Base-by-base conservation (phyloP, 2,888 invertebrate species). In the Microdon myrmicae region DNA sequence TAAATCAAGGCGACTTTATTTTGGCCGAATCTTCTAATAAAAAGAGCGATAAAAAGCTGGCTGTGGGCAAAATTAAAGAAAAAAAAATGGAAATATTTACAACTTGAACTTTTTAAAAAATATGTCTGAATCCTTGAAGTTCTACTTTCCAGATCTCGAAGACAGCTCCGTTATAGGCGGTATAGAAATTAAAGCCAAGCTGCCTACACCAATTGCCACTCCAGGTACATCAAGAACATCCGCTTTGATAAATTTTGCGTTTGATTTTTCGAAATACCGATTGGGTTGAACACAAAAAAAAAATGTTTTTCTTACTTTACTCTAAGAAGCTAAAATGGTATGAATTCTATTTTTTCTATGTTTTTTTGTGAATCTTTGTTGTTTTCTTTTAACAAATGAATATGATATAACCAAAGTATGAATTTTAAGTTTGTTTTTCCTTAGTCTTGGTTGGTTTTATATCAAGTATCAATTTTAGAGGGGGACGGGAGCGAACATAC, bases 31-130 rank as follows among this genome's bases (percentile, higher is more conserved):
- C n/a, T n/a, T n/a, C n/a, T n/a, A n/a, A n/a, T n/a, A n/a, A 45
- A 35, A 34, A 35, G 45, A 45, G 28, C 14, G 34, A 14, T 34
- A 44, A 44, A 44, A 32, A 32, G 44, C 44, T 44, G 44, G n/a
- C n/a, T n/a, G n/a, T n/a, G n/a, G n/a, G n/a, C n/a, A n/a, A n/a
- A n/a, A n/a, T n/a, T n/a, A n/a, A n/a, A n/a, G n/a, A n/a, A n/a
- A n/a, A n/a, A n/a, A n/a, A n/a, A n/a, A n/a, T n/a, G n/a, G n/a
- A n/a, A n/a, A n/a, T n/a, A n/a, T n/a, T n/a, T n/a, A n/a, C n/a
- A n/a, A n/a, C n/a, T n/a, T n/a, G n/a, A n/a, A n/a, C n/a, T n/a
- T n/a, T n/a, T n/a, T n/a, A n/a, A n/a, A n/a, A n/a, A n/a, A n/a
- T n/a, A n/a, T n/a, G n/a, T n/a, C n/a, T n/a, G n/a, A n/a, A n/a